These are phyloP conservation scores for Teinopalpus imperialis DNA, from an alignment of 2,888 invertebrate genomes.

Conservation along the genomic window DNA sequence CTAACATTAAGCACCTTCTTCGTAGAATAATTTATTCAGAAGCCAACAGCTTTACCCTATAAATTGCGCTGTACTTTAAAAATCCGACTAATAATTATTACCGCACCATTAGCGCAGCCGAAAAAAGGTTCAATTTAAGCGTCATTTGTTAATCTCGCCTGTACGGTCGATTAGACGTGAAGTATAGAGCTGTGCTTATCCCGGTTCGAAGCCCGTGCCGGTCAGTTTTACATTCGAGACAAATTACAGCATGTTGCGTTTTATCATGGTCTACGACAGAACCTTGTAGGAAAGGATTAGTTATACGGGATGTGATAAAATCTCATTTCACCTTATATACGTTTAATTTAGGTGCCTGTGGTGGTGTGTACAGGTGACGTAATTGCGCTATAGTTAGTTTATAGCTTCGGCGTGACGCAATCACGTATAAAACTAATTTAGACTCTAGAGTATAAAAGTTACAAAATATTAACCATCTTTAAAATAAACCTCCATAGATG, in stretches of 20 bases:
- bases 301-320: constrained; percentile 4
- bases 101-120: constrained; percentile 71
- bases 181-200: constrained; percentile 31
- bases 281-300: constrained; percentile 3
- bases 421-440: too few species aligned
- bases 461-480: too few species aligned
- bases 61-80: constrained; percentile 58
- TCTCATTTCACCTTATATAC: too few species aligned
- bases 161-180: constrained; percentile 65
- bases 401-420: too few species aligned
- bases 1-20: constrained; percentile 6
- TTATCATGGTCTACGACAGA: constrained; percentile 3
- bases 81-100: constrained; percentile 68
- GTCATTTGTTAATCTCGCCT: constrained; percentile 73
- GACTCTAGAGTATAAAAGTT: too few species aligned
- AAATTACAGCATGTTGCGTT: constrained; percentile 17
- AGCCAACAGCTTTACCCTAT: constrained; percentile 50
- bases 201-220: constrained; percentile 27
- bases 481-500: too few species aligned
- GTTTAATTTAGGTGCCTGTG: too few species aligned
- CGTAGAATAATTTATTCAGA: constrained; percentile 55
- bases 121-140: constrained; percentile 79
- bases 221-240: constrained; percentile 21
- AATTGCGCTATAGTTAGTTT: too few species aligned
- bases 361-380: too few species aligned